These are phyloP conservation scores for Abrostola tripartita DNA, from an alignment of 2,888 invertebrate genomes.

Conservation along the genomic window DNA sequence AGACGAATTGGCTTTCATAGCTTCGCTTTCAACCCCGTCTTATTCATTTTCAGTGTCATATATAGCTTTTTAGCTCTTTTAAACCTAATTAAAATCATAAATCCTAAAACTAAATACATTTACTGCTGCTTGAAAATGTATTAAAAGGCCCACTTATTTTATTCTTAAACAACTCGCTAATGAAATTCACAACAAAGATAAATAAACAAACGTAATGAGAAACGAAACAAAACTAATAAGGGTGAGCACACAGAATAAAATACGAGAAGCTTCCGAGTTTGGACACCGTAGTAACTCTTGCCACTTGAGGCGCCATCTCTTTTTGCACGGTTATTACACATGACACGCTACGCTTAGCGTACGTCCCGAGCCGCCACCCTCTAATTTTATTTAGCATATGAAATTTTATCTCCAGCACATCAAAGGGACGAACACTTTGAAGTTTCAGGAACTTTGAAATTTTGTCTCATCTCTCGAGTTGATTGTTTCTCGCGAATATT, in stretches of 20 bases:
- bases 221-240: not conserved
- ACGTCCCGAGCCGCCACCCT: slow-evolving; percentile 63
- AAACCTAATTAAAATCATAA: not conserved
- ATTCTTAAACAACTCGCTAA: not conserved
- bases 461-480: slow-evolving; percentile 54
- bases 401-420: slow-evolving; percentile 76
- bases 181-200: not conserved
- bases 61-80: too few relatives aligned
- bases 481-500: slow-evolving; percentile 56
- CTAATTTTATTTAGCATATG: slow-evolving; percentile 79
- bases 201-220: not conserved
- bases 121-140: too few relatives aligned
- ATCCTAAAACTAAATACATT: not conserved
- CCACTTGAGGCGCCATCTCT: slow-evolving; percentile 64
- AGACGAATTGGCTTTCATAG: not conserved
- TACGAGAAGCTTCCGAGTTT: slow-evolving; percentile 36
- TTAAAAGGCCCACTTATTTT: too few relatives aligned
- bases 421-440: slow-evolving; percentile 71
- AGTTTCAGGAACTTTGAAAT: slow-evolving; percentile 60
- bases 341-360: slow-evolving; percentile 71
- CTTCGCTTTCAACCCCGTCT: too few relatives aligned
- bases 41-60: too few relatives aligned
- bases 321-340: slow-evolving; percentile 75
- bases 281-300: slow-evolving; percentile 44
- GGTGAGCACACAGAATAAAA: slow-evolving; percentile 32